Evolutionary conservation across 2,797 vertebrate genomes (phyloP).

Genomic region (Sebastes alutus): DNA sequence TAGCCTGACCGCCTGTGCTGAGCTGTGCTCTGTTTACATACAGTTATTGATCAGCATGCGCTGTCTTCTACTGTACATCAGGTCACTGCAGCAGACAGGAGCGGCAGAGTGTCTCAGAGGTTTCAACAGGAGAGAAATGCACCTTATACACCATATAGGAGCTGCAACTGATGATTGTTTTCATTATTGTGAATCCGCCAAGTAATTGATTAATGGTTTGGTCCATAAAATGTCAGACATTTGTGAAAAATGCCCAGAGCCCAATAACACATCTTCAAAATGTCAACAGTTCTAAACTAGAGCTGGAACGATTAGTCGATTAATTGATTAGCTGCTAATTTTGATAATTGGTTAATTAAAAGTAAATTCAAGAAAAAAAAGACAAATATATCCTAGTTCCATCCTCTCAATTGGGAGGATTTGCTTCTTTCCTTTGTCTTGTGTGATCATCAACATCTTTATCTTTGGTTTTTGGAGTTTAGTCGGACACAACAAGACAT

Average conservation of each 20-base stretch:
- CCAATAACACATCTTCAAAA: background rate
- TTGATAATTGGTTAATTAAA: background rate
- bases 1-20: background rate
- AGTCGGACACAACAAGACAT: background rate
- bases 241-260: background rate
- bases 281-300: background rate
- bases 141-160: background rate
- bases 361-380: background rate
- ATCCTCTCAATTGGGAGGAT: background rate
- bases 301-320: background rate
- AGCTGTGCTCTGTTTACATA: constrained; percentile 51
- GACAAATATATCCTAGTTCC: background rate
- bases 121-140: background rate
- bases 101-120: background rate
- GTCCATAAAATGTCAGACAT: background rate
- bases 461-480: background rate
- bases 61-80: constrained; percentile 50
- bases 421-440: background rate
- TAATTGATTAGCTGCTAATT: background rate
- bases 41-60: constrained; percentile 47
- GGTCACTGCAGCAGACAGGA: constrained; percentile 45
- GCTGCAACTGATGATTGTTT: background rate
- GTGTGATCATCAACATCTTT: background rate
- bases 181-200: background rate
- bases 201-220: rapidly evolving